Base-by-base conservation (phyloP, 2,888 invertebrate genomes). In the Stramonita haemastoma region DNA sequence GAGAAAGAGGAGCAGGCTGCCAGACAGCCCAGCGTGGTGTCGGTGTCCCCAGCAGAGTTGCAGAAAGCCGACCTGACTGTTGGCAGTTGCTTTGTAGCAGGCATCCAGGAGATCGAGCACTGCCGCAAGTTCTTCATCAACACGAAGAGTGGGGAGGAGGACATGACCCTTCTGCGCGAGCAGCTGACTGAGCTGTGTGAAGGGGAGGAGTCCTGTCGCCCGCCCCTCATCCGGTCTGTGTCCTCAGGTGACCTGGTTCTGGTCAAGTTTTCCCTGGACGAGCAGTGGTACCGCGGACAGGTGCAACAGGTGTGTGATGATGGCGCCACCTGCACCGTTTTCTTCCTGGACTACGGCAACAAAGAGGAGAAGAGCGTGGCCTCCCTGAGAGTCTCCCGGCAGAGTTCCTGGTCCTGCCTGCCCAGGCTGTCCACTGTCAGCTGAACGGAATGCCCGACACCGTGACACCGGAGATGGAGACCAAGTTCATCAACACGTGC, bases 121-220 rank as follows among this genome's bases (percentile, higher is more conserved):
- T 86, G 90, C 36, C 87, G 87, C 29, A 79, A 97, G 89, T 97
- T 98, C 93, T 98, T 96, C 94, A 97, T 97, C 0, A 97, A 97
- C 92, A 97, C 97, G 96, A 97, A 97, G 95, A 95, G 91, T n/a
- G 86, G 90, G 0, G 36, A 56, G 22, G 83, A 85, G 96, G 91
- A 91, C 29, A 89, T 87, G 34, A 26, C 81, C 26, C 29, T 17
- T n/a, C 84, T 91, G 90, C 86, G 83, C 70, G 84, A 60, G 22
- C 22, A 73, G 19, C 73, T 91, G 46, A 90, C 87, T 56, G 22
- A 29, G 26, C 36, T 56, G 5, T 70, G 83, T 19, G 11, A 29
- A 0, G 86, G 70, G 34, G 36, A 70, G 6, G 66, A 60, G 13
- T 34, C 4, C 13, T 32, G 60, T 0, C 26, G 46, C 22, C 56